Evolutionary conservation across 2,888 invertebrate species (phyloP).

Genomic region (Leptopilina syphax): DNA sequence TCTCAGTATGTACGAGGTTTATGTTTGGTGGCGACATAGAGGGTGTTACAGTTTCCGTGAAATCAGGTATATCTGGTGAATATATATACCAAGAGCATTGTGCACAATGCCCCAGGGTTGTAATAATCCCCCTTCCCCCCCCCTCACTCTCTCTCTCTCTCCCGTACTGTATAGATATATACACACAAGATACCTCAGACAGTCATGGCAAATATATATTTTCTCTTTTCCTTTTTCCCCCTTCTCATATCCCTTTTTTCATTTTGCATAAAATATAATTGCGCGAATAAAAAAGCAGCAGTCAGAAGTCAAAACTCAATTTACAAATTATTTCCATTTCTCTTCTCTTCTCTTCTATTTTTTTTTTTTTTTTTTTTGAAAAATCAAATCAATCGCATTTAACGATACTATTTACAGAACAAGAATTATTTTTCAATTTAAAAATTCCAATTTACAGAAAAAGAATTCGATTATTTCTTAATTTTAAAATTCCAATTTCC

Average conservation of each 20-base stretch:
- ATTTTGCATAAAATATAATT: not conserved
- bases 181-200: not conserved
- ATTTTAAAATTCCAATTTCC: no score
- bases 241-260: not conserved
- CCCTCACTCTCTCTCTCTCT: not conserved
- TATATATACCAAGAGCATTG: not conserved
- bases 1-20: conserved; percentile 19
- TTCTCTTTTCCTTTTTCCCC: not conserved
- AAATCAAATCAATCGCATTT: no score
- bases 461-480: no score
- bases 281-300: no score
- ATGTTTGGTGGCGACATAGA: conserved; percentile 32
- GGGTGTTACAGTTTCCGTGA: conserved; percentile 19
- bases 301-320: no score
- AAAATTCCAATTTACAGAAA: no score
- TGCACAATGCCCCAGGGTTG: conserved; percentile 8
- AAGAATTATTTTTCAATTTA: no score
- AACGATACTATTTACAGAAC: no score
- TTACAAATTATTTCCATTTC: no score
- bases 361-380: no score
- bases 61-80: conserved; percentile 13
- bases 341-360: no score
- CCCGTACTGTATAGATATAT: not conserved
- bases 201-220: not conserved
- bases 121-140: not conserved